Evolutionary conservation across 2,888 invertebrate genomes (phyloP), one percentile per base, ranked within the genome.

Genomic region (Unio pictorum): DNA sequence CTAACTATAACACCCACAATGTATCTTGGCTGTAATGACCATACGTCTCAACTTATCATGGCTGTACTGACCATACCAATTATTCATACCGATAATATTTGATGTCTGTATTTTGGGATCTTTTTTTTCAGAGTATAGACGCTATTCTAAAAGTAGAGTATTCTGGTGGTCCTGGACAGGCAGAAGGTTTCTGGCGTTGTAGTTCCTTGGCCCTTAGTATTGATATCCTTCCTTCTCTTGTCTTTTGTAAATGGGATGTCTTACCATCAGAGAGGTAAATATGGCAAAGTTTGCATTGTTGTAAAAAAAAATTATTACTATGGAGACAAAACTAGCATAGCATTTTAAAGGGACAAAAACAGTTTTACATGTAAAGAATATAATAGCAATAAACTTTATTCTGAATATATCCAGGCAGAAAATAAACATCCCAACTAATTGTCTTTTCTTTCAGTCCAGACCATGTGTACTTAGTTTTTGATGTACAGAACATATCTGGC

Each of bases 221-320:
- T 58, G 97, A 97, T 88, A 93, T 97, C 82, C 89, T 96, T 76
- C 97, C 97, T 0, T 96, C 97, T 81, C 93, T 97, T 26, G 94
- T 95, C 83, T 94, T 98, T 67, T 96, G 96, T 1, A 95, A 95
- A 88, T 98, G 98, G 98, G 97, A 98, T 90, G 97, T 98, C 7
- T 90, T 97, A 76, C 96, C 97, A 0, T 79, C 83, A 26, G 79
- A 82, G 72, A 86, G 84, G 87, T 85, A 71, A 62, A 71, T 59
- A 23, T 18, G 18, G 26, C 20, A 23, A 23, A 23, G 23, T 23
- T 23, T 23, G 23, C 45, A 45, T 45, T 45, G 45, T 45, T 45
- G 45, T 15, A 45, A 15, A 45, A 34, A 23, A 23, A 11, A 45
- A 15, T 45, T 45, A 45, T 45, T 3, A 45, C 45, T 15, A 15